A percentile compares a stretch with the other conserved stretches of the same genome.
Evolutionary conservation across 2,797 vertebrate genomes (phyloP).

Genomic region (Orestias chungarensis): DNA sequence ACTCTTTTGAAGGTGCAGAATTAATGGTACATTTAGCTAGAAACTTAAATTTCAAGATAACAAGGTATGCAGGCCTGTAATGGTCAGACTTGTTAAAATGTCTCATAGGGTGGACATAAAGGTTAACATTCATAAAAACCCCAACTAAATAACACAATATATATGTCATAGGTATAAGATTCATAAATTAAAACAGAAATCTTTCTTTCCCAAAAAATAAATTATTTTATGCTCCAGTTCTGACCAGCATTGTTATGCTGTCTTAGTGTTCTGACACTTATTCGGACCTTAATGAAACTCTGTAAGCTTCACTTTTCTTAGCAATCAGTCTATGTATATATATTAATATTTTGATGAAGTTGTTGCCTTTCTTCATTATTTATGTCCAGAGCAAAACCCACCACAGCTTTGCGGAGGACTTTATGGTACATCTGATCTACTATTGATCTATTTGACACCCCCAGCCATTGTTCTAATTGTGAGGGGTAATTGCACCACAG

Average conservation of each 20-base stretch:
- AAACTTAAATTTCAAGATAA: neutral
- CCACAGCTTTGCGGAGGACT: too few relatives aligned
- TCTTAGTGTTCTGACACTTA: too few relatives aligned
- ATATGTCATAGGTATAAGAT: too few relatives aligned
- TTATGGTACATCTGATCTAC: too few relatives aligned
- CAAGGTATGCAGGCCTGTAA: neutral
- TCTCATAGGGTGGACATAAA: neutral
- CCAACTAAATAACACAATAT: too few relatives aligned
- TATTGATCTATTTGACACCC: too few relatives aligned
- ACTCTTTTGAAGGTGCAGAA: neutral
- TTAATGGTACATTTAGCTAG: neutral
- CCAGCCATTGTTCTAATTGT: neutral
- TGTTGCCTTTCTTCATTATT: too few relatives aligned
- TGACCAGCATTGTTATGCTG: neutral
- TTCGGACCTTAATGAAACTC: too few relatives aligned
- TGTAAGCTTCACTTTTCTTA: too few relatives aligned
- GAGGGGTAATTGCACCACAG: neutral
- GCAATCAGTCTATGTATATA: neutral
- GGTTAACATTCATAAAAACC: too few relatives aligned
- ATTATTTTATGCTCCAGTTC: neutral
- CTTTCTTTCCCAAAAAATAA: neutral
- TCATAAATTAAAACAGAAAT: neutral
- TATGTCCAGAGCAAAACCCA: too few relatives aligned
- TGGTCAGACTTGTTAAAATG: neutral
- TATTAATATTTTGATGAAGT: too few relatives aligned